A percentile compares a stretch with the other conserved stretches of the same genome.
Conservation (phyloP, 1,140 invertebrate species). For the Plutomurus gul region DNA sequence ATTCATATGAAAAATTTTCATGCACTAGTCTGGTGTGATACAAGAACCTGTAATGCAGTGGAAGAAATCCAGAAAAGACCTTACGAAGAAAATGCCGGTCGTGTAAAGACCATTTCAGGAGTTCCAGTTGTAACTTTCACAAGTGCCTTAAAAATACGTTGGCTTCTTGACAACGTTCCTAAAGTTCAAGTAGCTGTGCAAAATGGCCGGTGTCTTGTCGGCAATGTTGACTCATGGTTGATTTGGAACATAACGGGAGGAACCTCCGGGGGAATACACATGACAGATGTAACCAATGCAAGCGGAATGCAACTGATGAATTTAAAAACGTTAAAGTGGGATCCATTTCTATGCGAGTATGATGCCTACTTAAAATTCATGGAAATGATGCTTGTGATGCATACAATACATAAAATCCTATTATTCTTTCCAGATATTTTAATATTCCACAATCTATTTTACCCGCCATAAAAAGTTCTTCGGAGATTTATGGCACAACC, state of each 20-base stretch:
- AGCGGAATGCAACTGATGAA: conserved; percentile 96
- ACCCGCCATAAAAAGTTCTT: conserved; percentile 85
- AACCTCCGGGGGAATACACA: conserved; percentile 74
- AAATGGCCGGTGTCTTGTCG: conserved; percentile 81
- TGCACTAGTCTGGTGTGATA: conserved; percentile 23
- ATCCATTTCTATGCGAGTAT: conserved; percentile 70
- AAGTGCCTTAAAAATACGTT: conserved; percentile 87
- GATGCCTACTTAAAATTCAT: neutral
- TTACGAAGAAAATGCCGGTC: conserved; percentile 68
- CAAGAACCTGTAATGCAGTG: conserved; percentile 76
- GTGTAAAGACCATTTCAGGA: conserved; percentile 76
- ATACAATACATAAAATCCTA: neutral
- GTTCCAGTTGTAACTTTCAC: conserved; percentile 96
- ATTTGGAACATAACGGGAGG: conserved; percentile 95
- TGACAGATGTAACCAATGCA: conserved; percentile 96
- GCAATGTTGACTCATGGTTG: conserved; percentile 95
- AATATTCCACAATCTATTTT: conserved; percentile 80
- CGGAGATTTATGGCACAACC: conserved; percentile 88
- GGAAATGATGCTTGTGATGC: neutral
- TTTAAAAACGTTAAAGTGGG: conserved; percentile 84
- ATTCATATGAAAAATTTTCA: too few species aligned
- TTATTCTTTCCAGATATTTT: conserved; percentile 72
- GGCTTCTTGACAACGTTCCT: conserved; percentile 89
- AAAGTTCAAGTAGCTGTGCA: conserved; percentile 76
- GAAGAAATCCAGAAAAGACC: conserved; percentile 80